Conservation (phyloP, 2,797 vertebrate genomes). For the Accipiter minullus region DNA sequence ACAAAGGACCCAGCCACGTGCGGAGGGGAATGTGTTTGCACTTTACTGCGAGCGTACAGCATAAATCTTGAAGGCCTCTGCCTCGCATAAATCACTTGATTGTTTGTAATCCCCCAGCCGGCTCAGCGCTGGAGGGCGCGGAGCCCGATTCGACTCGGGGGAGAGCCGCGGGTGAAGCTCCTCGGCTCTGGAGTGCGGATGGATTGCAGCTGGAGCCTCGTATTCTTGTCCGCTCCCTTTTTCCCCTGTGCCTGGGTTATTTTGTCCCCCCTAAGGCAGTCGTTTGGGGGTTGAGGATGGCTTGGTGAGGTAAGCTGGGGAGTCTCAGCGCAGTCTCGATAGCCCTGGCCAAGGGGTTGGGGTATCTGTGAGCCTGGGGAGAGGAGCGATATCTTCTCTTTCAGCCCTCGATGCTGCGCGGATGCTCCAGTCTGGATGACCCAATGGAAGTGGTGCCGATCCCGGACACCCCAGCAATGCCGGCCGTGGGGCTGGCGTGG, state of each 20-base stretch:
- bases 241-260: background rate
- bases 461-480: rapidly evolving
- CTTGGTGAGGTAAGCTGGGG: background rate
- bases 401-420: rapidly evolving
- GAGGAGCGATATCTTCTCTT: background rate
- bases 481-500: rapidly evolving
- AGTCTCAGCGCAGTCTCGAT: rapidly evolving
- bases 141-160: rapidly evolving
- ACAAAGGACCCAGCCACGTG: background rate
- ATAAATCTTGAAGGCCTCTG: background rate
- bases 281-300: background rate
- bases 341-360: background rate
- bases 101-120: background rate
- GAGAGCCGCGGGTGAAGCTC: background rate
- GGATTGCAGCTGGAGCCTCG: background rate
- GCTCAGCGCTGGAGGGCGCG: background rate
- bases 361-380: background rate
- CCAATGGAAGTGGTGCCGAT: background rate
- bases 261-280: background rate
- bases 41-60: background rate
- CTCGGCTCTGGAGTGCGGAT: background rate
- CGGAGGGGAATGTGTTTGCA: background rate
- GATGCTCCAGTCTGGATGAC: background rate
- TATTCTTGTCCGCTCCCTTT: background rate
- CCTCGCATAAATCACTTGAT: background rate